A percentile compares a stretch with the other conserved stretches of the same genome.
phyloP scores from a whole-genome alignment of 2,113 vertebrate species.

The Stictonetta naevosa region DNA sequence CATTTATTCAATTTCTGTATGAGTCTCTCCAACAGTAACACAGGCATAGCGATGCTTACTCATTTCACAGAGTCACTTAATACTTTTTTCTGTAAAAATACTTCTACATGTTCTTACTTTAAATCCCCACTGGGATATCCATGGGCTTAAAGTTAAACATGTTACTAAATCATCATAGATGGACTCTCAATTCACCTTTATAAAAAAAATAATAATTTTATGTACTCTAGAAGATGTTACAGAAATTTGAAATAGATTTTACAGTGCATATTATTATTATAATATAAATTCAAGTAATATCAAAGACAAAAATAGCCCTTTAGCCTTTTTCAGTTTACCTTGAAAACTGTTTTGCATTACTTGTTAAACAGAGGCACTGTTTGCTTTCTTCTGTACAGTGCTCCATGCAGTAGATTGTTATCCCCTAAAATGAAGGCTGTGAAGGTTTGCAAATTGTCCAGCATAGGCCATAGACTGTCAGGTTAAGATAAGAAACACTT shows the following conservation, averaged over 20 bases:
- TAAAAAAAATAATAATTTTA: background rate
- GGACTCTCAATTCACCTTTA: accelerated
- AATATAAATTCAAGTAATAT: background rate
- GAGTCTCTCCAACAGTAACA: background rate
- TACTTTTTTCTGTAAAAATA: background rate
- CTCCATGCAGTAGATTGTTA: background rate
- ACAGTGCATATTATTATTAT: background rate
- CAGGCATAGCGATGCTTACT: background rate
- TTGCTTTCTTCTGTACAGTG: background rate
- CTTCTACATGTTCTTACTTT: background rate
- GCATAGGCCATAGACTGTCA: background rate
- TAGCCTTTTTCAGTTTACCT: background rate
- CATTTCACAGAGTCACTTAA: background rate
- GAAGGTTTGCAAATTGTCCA: background rate
- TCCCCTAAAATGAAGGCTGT: background rate
- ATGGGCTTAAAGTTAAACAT: background rate
- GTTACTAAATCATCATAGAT: background rate
- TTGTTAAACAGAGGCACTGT: background rate
- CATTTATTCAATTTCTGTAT: conserved; percentile 10
- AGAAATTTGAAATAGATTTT: background rate
- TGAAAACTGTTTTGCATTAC: background rate
- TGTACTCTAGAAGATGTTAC: background rate
- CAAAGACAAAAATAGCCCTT: background rate
- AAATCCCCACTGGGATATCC: background rate
- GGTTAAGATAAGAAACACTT: background rate